Evolutionary conservation across 2,888 invertebrate genomes (phyloP).

Genomic region (Ochropleura leucogaster): DNA sequence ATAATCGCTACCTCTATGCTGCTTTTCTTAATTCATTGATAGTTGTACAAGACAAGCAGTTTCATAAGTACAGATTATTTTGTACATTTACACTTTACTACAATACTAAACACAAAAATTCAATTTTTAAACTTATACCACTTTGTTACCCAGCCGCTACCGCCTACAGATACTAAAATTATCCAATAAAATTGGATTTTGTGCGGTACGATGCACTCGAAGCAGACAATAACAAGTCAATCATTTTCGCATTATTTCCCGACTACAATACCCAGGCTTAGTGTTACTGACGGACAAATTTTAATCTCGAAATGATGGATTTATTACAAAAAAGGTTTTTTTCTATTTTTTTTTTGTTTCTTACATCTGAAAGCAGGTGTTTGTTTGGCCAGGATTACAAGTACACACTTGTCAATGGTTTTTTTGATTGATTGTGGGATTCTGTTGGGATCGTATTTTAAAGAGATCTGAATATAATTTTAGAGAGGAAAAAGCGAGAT

Average conservation of each 20-base stretch:
- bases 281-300: constrained; percentile 72
- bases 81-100: too few relatives aligned
- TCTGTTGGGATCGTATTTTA: constrained; percentile 40
- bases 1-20: too few relatives aligned
- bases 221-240: constrained; percentile 79
- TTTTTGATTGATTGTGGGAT: constrained; percentile 70
- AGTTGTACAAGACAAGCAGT: too few relatives aligned
- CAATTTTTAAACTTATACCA: constrained; percentile 49
- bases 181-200: constrained; percentile 83
- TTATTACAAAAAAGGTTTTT: constrained; percentile 62
- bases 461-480: constrained; percentile 43
- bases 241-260: constrained; percentile 83
- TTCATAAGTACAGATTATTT: too few relatives aligned
- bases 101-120: too few relatives aligned
- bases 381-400: constrained; percentile 59
- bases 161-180: constrained; percentile 79
- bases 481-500: not conserved
- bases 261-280: constrained; percentile 65
- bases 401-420: constrained; percentile 52
- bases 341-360: constrained; percentile 13
- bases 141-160: constrained; percentile 45
- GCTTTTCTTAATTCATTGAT: too few relatives aligned
- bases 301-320: constrained; percentile 74
- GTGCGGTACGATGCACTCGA: constrained; percentile 71
- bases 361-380: constrained; percentile 65